These are phyloP conservation scores for Micromussa lordhowensis DNA, from an alignment of 92 coral and sea anemone genomes.

Conservation along the genomic window DNA sequence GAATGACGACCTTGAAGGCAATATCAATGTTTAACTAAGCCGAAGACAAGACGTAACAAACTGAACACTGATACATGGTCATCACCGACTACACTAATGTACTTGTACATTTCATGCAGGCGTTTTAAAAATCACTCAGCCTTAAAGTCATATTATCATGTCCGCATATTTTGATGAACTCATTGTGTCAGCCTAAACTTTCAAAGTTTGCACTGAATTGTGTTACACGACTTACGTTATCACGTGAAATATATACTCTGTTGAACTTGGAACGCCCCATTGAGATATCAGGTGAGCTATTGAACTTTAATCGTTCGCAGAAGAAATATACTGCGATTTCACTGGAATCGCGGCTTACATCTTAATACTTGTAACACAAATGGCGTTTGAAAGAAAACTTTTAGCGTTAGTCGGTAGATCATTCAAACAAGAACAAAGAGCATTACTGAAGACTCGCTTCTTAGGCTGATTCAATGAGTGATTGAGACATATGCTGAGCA, in stretches of 20 bases:
- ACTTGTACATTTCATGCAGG: not conserved
- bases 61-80: not conserved
- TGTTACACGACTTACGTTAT: not conserved
- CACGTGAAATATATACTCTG: not conserved
- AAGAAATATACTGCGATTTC: not conserved
- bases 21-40: not conserved
- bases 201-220: not conserved
- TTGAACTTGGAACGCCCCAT: not conserved
- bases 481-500: not conserved
- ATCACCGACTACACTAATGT: not conserved
- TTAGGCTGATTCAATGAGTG: not conserved
- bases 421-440: not conserved
- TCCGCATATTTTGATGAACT: not conserved
- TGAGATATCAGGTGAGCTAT: not conserved
- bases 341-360: not conserved
- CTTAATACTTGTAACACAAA: not conserved
- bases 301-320: not conserved
- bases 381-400: not conserved
- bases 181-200: not conserved
- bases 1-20: not conserved
- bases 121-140: not conserved
- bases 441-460: no score
- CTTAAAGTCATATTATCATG: not conserved
- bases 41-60: not conserved
- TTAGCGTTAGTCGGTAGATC: not conserved